Percentiles rank a stretch among this genome's conserved stretches.
These are phyloP conservation scores for Paraescarpia echinospica DNA, from an alignment of 1,140 invertebrate species.

Conservation along the genomic window DNA sequence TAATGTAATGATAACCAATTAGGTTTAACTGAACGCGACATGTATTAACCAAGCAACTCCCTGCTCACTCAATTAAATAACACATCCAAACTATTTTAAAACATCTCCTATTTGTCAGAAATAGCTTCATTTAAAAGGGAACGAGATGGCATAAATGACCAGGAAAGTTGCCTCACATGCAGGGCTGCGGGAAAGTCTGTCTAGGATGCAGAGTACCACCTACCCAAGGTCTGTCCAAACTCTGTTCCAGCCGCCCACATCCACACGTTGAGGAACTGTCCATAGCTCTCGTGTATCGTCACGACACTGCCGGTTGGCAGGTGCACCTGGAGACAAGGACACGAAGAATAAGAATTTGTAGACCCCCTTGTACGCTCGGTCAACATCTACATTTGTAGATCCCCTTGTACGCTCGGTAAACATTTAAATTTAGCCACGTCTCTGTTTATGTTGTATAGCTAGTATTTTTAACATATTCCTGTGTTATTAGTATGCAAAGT, in stretches of 20 bases:
- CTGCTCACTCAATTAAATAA: no score
- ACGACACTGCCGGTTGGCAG: constrained; percentile 38
- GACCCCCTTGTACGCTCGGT: no score
- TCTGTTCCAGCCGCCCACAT: constrained; percentile 42
- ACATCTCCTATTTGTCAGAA: neutral
- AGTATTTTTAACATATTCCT: no score
- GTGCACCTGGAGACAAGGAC: constrained; percentile 31
- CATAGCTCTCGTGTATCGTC: constrained; percentile 28
- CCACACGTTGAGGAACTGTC: constrained; percentile 42
- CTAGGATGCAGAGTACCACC: neutral
- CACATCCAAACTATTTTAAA: neutral
- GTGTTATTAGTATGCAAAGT: no score
- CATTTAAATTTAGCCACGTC: no score
- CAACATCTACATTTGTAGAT: no score
- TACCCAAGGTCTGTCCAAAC: constrained; percentile 41
- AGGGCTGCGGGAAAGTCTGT: neutral
- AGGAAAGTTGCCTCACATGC: neutral
- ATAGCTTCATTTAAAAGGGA: neutral
- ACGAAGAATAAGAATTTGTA: neutral
- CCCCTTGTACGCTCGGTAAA: no score
- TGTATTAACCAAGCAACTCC: no score
- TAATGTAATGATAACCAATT: neutral
- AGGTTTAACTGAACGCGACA: neutral
- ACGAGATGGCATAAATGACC: neutral
- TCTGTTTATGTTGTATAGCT: no score